Percentiles rank a stretch among this genome's conserved stretches.
Evolutionary conservation across 2,888 invertebrate genomes (phyloP).

Genomic region (Anoplius nigerrimus): DNA sequence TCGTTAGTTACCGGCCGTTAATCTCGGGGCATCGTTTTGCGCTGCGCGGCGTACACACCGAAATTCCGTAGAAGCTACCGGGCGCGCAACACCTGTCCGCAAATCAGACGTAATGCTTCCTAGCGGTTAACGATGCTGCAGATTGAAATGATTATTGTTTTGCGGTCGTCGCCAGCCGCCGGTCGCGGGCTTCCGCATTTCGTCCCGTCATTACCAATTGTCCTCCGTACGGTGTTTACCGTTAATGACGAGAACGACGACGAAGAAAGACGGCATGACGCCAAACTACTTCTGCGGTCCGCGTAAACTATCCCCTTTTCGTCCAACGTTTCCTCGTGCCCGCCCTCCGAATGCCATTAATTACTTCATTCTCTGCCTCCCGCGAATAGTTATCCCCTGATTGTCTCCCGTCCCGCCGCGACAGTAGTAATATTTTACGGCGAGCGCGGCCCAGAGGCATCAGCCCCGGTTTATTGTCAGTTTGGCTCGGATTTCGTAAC

Average conservation of each 20-base stretch:
- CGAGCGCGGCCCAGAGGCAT: too few species aligned
- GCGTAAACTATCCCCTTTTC: background rate
- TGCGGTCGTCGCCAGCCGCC: slow-evolving; percentile 57
- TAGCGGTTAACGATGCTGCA: slow-evolving; percentile 59
- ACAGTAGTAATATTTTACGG: too few species aligned
- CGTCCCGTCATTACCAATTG: slow-evolving; percentile 45
- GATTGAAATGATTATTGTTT: slow-evolving; percentile 67
- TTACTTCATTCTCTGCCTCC: slow-evolving; percentile 9
- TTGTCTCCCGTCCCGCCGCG: too few species aligned
- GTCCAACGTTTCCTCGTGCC: slow-evolving; percentile 18
- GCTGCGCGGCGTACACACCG: background rate
- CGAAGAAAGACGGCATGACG: background rate
- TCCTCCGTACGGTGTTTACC: slow-evolving; percentile 25
- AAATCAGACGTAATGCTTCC: slow-evolving; percentile 59
- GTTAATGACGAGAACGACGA: slow-evolving; percentile 37
- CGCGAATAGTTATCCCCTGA: too few species aligned
- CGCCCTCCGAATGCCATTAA: slow-evolving; percentile 9
- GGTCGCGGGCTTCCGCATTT: slow-evolving; percentile 59
- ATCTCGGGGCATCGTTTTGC: slow-evolving; percentile 9
- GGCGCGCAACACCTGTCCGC: slow-evolving; percentile 45
- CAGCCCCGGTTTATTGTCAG: too few species aligned
- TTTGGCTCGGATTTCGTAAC: too few species aligned
- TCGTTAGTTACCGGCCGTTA: slow-evolving; percentile 27
- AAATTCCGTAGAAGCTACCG: slow-evolving; percentile 2
- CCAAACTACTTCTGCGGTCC: slow-evolving; percentile 23